phyloP scores from a whole-genome alignment of 1,140 invertebrate species.

The Condylostylus longicornis region DNA sequence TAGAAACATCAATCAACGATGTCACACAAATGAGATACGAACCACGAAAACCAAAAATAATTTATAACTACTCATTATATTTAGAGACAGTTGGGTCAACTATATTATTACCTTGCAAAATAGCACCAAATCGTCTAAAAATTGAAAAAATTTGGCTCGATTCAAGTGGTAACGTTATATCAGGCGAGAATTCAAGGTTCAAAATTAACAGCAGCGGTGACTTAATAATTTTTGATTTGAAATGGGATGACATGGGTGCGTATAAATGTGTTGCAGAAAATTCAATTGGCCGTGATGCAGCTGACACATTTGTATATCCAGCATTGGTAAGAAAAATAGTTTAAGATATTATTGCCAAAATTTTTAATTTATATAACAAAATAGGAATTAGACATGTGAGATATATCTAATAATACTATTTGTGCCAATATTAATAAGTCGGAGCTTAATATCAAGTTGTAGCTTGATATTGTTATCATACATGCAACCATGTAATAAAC shows the following conservation, averaged over 20 bases:
- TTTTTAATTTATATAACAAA: too few species aligned
- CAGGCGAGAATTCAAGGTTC: constrained; percentile 33
- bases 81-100: constrained; percentile 44
- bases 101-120: constrained; percentile 53
- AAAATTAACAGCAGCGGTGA: constrained; percentile 54
- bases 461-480: too few species aligned
- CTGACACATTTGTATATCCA: constrained; percentile 63
- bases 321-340: constrained; percentile 46
- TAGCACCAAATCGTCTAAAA: constrained; percentile 43
- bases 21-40: constrained; percentile 15
- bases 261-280: constrained; percentile 62
- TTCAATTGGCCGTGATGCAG: constrained; percentile 42
- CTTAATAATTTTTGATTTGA: constrained; percentile 49
- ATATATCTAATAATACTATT: too few species aligned
- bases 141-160: constrained; percentile 52
- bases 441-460: too few species aligned
- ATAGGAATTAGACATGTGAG: too few species aligned
- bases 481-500: too few species aligned
- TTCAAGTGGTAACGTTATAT: constrained; percentile 38
- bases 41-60: constrained; percentile 38
- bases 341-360: too few species aligned
- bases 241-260: constrained; percentile 65
- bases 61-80: constrained; percentile 36
- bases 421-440: too few species aligned
- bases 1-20: constrained; percentile 12